These are phyloP conservation scores for Maccullochella peelii DNA, from an alignment of 2,113 vertebrate species.

Conservation along the genomic window DNA sequence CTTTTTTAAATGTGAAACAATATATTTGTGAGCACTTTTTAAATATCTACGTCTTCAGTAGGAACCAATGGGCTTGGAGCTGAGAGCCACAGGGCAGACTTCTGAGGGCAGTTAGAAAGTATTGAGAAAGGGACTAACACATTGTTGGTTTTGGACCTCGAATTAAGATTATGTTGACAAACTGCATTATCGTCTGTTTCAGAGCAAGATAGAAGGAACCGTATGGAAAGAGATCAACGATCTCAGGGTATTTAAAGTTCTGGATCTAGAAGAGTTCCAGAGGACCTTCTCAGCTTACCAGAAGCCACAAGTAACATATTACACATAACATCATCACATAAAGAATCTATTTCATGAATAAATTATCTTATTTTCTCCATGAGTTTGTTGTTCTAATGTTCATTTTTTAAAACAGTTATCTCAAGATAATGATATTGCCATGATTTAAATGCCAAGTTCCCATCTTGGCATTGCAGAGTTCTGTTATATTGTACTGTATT, in stretches of 20 bases:
- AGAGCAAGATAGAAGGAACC: conserved; percentile 93
- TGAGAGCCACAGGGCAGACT: background rate
- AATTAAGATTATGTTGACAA: background rate
- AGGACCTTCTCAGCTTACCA: conserved; percentile 97
- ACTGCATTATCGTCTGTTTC: conserved; percentile 39
- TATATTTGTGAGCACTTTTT: too few relatives aligned
- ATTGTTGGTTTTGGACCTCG: background rate
- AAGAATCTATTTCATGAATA: background rate
- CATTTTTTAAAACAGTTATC: background rate
- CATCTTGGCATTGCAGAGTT: background rate
- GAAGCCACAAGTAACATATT: conserved; percentile 89
- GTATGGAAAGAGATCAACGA: conserved; percentile 95
- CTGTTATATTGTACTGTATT: background rate
- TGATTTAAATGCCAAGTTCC: background rate
- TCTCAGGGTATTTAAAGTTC: conserved; percentile 90
- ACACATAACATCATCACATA: too few relatives aligned
- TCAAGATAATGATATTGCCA: background rate
- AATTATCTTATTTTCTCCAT: background rate
- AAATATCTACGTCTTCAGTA: background rate
- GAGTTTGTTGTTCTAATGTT: background rate
- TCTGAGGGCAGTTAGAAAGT: background rate
- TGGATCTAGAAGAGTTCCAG: conserved; percentile 94
- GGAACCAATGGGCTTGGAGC: background rate
- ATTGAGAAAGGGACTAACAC: background rate
- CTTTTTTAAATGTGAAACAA: too few relatives aligned